Conservation (phyloP, 2,113 vertebrate species). For the Merops nubicus region DNA sequence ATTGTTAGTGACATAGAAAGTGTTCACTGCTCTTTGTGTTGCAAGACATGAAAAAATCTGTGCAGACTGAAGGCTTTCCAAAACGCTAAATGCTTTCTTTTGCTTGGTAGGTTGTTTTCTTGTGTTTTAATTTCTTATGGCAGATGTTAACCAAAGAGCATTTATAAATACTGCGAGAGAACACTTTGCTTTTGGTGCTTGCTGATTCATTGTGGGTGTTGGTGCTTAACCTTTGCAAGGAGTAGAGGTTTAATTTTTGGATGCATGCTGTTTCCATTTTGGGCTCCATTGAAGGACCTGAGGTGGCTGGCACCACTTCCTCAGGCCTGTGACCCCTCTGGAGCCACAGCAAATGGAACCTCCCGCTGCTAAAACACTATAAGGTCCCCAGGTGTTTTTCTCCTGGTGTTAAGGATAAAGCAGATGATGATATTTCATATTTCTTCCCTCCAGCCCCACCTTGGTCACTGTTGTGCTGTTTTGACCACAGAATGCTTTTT, state of each 20-base stretch:
- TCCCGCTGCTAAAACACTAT: background rate
- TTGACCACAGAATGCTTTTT: background rate
- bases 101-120: background rate
- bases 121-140: background rate
- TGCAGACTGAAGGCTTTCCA: background rate
- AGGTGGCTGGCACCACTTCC: background rate
- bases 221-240: background rate
- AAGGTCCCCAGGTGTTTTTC: background rate
- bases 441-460: background rate
- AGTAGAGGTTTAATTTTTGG: background rate
- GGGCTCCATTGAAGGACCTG: background rate
- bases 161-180: background rate
- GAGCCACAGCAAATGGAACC: background rate
- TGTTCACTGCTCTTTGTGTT: background rate
- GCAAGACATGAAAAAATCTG: background rate
- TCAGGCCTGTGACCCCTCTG: background rate
- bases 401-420: background rate
- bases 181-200: background rate
- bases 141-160: background rate
- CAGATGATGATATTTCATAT: background rate
- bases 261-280: fast-evolving
- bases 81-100: background rate
- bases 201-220: fast-evolving
- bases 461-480: background rate
- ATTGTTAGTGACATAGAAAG: background rate